Evolutionary conservation across 2,888 invertebrate genomes (phyloP), one percentile per base, ranked within the genome.

Genomic region (Diabrotica balteata): DNA sequence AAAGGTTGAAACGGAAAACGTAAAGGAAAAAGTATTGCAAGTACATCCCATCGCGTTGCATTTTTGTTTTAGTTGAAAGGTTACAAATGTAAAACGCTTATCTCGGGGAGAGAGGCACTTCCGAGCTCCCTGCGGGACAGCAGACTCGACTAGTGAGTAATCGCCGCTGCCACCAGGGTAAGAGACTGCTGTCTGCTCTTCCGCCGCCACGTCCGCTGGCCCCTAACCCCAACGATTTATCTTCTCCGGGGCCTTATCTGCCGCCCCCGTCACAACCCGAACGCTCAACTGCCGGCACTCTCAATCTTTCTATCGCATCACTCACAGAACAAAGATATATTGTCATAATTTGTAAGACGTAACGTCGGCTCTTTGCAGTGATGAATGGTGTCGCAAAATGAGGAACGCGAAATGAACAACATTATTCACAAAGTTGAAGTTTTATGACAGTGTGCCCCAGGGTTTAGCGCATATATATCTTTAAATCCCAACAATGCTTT

Each of bases 11-110:
- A 51, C 8, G 7, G 8, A 51, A 17, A 51, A 2, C 32, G 5
- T 32, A 32, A 5, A 32, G 32, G 32, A 32, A 32, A 32, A 17
- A 51, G 22, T 8, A 22, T 11, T 47, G 44, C 53, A 22, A 45
- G 32, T 63, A 57, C 10, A 32, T 55, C 42, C 32, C 32, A 32
- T 32, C 32, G 46, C 49, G 44, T 66, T 45, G 60, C 22, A 60
- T 66, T 60, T 60, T 59, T 57, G 59, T 63, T 54, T 63, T 49
- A 55, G 55, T 73, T 79, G 80, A 81, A 81, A 81, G 79, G 79
- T 78, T 80, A 82, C 82, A 82, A 82, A 82, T 82, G 82, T 82
- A 81, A 81, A 81, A 79, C 81, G 81, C 81, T 82, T 83, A 83
- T 83, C 83, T 80, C 77, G 76, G 79, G 80, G 78, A 77, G 82